phyloP scores from a whole-genome alignment of 2,888 invertebrate species.

The Catotricha subobsoleta region DNA sequence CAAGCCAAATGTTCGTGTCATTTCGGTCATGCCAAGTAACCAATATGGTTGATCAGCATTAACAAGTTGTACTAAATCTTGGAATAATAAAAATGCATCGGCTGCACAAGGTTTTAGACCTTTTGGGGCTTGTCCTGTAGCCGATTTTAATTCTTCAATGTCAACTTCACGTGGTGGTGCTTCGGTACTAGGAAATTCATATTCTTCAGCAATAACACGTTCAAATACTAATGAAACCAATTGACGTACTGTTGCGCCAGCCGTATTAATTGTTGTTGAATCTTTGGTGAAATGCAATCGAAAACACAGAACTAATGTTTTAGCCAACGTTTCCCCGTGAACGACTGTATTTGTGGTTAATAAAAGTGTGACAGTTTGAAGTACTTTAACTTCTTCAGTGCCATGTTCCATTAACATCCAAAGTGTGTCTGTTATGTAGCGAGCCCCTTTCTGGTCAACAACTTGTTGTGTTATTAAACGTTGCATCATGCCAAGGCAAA shows the following conservation, averaged over 20 bases:
- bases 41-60: constrained; percentile 93
- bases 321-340: constrained; percentile 83
- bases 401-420: constrained; percentile 90
- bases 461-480: constrained; percentile 79
- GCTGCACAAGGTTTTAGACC: constrained; percentile 75
- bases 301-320: constrained; percentile 85
- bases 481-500: constrained; percentile 86
- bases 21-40: constrained; percentile 90
- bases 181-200: constrained; percentile 17
- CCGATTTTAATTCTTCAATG: constrained; percentile 60
- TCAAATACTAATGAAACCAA: constrained; percentile 85
- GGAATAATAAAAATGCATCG: constrained; percentile 89
- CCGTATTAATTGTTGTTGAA: constrained; percentile 88
- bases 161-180: constrained; percentile 35
- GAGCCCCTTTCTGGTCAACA: constrained; percentile 79
- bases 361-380: constrained; percentile 87
- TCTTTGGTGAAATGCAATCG: constrained; percentile 92
- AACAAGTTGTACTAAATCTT: constrained; percentile 91
- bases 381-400: constrained; percentile 84
- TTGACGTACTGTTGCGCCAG: constrained; percentile 93
- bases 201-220: constrained; percentile 54
- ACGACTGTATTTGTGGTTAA: constrained; percentile 92
- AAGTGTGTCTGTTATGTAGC: constrained; percentile 81
- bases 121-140: constrained; percentile 58
- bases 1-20: constrained; percentile 91